A percentile compares a stretch with the other conserved stretches of the same genome.
Conservation (phyloP, 1,140 invertebrate genomes). For the Augochlora pura region DNA sequence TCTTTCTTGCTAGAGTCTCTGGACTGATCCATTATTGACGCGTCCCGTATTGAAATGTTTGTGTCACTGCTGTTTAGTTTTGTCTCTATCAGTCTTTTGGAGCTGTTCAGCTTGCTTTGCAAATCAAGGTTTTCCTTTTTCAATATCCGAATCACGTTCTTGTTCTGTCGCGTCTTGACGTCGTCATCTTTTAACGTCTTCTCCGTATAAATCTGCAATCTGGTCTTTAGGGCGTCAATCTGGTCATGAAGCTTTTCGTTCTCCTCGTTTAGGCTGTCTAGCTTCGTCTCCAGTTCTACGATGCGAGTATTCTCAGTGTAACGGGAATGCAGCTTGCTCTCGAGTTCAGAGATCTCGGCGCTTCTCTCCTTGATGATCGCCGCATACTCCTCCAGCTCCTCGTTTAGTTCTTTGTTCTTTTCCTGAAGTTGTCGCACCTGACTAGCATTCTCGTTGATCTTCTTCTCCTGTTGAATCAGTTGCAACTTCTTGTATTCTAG, state of each 20-base stretch:
- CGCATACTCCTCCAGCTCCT: conserved; percentile 68
- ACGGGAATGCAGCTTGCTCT: conserved; percentile 20
- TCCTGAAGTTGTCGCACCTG: conserved; percentile 15
- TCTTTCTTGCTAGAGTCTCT: neutral
- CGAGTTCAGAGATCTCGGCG: conserved; percentile 33
- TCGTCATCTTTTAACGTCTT: neutral
- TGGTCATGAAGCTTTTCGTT: conserved; percentile 3
- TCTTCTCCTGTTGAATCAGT: conserved; percentile 38
- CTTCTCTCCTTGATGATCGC: conserved; percentile 46
- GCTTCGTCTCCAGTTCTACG: conserved; percentile 39
- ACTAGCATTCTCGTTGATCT: conserved; percentile 24
- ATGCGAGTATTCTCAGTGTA: conserved; percentile 36
- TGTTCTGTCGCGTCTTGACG: neutral
- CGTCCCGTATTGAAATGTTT: neutral
- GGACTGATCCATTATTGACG: neutral
- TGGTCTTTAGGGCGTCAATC: neutral
- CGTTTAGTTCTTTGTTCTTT: conserved; percentile 66
- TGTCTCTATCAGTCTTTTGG: neutral
- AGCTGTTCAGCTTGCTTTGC: neutral
- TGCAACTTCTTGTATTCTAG: conserved; percentile 64
- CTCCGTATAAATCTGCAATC: neutral
- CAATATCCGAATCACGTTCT: neutral
- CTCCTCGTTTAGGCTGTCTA: conserved; percentile 43
- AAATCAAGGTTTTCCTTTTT: conserved; percentile 2
- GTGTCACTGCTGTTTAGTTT: neutral